phyloP scores from a whole-genome alignment of 2,797 vertebrate genomes.

The Myripristis jacobus region DNA sequence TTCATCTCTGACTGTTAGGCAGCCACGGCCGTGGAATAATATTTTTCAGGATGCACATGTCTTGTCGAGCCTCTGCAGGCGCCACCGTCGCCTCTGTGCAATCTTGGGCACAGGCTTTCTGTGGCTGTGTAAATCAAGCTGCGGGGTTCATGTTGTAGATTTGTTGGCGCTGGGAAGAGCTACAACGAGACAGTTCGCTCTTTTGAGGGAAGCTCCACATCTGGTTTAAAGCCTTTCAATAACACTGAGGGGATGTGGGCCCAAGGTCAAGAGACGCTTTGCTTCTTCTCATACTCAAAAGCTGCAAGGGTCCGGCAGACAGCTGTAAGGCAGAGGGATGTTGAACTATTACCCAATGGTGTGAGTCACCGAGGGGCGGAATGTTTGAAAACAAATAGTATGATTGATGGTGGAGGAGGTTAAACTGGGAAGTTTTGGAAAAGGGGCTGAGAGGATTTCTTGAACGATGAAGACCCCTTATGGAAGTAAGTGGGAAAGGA shows the following conservation, averaged over 20 bases:
- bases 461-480: neutral
- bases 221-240: constrained; percentile 46
- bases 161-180: constrained; percentile 2
- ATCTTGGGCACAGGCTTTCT: neutral
- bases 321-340: constrained; percentile 16
- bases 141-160: constrained; percentile 9
- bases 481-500: constrained; percentile 7
- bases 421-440: constrained; percentile 30
- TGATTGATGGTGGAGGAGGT: constrained; percentile 20
- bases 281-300: constrained; percentile 15
- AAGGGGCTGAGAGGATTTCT: neutral
- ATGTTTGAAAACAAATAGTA: constrained; percentile 15
- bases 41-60: neutral
- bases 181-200: neutral
- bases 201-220: constrained; percentile 51
- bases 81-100: neutral
- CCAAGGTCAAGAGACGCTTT: constrained; percentile 2
- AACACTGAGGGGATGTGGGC: neutral
- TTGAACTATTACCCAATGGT: neutral
- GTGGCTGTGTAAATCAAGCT: neutral
- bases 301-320: neutral
- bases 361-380: constrained; percentile 21
- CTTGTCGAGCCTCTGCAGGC: neutral
- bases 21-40: too few species aligned
- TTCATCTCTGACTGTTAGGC: constrained; percentile 10